Base-by-base conservation (phyloP, 2,888 invertebrate species). In the Melitaea athalia region DNA sequence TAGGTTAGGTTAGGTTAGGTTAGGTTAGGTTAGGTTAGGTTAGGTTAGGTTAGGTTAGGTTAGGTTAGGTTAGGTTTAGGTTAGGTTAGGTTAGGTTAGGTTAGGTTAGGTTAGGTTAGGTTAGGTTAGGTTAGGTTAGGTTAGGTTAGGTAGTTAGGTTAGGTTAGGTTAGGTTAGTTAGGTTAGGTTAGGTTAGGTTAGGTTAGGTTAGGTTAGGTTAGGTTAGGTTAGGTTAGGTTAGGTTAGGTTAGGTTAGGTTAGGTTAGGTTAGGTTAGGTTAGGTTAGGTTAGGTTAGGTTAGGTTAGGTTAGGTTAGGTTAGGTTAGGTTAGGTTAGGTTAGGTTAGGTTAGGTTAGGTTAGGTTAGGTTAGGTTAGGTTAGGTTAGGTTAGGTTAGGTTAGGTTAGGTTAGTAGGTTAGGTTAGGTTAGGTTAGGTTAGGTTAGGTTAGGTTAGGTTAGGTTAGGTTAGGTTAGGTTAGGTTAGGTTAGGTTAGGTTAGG, bases 1-100 rank as follows among this genome's bases (percentile, higher is more conserved):
- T 73, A 73, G 73, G 73, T 73, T 73, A 71, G 69, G 69, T 69
- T 69, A 69, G 69, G 63, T 63, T 63, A 63, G n/a, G n/a, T n/a
- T n/a, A n/a, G n/a, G n/a, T n/a, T n/a, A n/a, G n/a, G n/a, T n/a
- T n/a, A n/a, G n/a, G 63, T 63, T 63, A 71, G 68, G 71, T 68
- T 71, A 68, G 68, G 71, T 71, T 71, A 71, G 71, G 71, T 71
- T 71, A 70, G 70, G 64, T 70, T 65, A 65, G 70, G 70, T 70
- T 70, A 70, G 70, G n/a, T n/a, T n/a, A n/a, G n/a, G n/a, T n/a
- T n/a, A n/a, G n/a, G n/a, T n/a, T n/a, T n/a, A n/a, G n/a, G n/a
- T n/a, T n/a, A 33, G 70, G 70, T 70, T 70, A 70, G 70, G 70
- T 70, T 70, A 70, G 70, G 70, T 68, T 63, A n/a, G n/a, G n/a